Evolutionary conservation across 2,113 vertebrate species (phyloP), one percentile per base, ranked within the genome.

Genomic region (Lepus timidus): DNA sequence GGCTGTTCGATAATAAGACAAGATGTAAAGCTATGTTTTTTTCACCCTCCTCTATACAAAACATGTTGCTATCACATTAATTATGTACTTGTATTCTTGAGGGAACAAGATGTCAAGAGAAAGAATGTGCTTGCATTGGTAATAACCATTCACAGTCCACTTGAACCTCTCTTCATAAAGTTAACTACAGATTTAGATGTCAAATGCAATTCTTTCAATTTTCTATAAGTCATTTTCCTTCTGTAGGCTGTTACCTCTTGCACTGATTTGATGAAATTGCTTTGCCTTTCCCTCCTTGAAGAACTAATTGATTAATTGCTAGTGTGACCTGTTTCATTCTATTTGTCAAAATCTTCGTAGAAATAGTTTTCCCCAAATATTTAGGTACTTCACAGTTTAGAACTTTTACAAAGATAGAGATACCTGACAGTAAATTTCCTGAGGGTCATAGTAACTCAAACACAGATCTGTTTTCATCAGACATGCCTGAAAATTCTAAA

Each of bases 51-150:
- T 93, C 73, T 49, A 79, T 94, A 88, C 27, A 91, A 79, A 96
- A 88, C 70, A 7, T 82, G 1, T 11, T 92, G 29, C 70, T 86
- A 92, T 27, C 36, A 22, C 76, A 78, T 95, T 97, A 97, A 95
- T 96, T 96, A 94, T 90, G n/a, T 39, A n/a, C 2, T 92, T 39
- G 20, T 93, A 51, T 51, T 95, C 81, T 58, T 51, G 58, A 96
- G 95, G 29, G 82, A 94, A 55, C 29, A 65, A 74, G 49, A 62
- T 79, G 22, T 74, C 39, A 70, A 79, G 29, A 93, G 31, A 96
- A 85, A 44, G 52, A 58, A 7, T 85, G 4, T 84, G 9, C 95
- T 96, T 97, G n/a, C 55, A 96, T 93, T 67, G 71, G 81, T 71
- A 80, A 29, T 76, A 90, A 85, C 51, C 71, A 27, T 58, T 92